These are phyloP conservation scores for Sorex araneus DNA, from an alignment of 2,113 vertebrate species.

Conservation along the genomic window DNA sequence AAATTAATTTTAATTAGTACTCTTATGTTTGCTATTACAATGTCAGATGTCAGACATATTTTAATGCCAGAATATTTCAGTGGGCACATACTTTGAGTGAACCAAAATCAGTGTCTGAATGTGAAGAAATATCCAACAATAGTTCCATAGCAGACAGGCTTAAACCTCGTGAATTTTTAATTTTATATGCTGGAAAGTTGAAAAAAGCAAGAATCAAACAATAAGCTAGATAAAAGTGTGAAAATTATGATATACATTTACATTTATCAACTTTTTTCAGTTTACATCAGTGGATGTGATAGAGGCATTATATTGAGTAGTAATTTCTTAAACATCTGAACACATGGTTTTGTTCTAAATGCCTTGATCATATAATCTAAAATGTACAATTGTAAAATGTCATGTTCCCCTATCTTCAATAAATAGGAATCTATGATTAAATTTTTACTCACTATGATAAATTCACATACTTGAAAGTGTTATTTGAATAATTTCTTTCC, in stretches of 20 bases:
- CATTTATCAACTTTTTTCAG: background rate
- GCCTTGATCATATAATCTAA: background rate
- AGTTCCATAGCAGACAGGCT: background rate
- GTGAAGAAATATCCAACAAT: background rate
- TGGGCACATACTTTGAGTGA: background rate
- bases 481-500: constrained; percentile 64
- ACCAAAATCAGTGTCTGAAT: background rate
- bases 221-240: background rate
- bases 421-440: constrained; percentile 32
- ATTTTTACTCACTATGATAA: constrained; percentile 31
- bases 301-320: background rate
- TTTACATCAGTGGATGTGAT: background rate
- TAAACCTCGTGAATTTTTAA: background rate
- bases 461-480: constrained; percentile 50
- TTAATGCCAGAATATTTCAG: background rate
- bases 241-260: background rate
- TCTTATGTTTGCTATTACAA: background rate
- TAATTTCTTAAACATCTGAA: constrained; percentile 59
- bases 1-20: background rate
- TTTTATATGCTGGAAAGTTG: background rate
- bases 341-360: constrained; percentile 3
- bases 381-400: constrained; percentile 39
- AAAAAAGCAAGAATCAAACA: background rate
- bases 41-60: background rate
- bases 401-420: constrained; percentile 35